phyloP scores from a whole-genome alignment of 2,113 vertebrate species.

The Rhinoptilus africanus region DNA sequence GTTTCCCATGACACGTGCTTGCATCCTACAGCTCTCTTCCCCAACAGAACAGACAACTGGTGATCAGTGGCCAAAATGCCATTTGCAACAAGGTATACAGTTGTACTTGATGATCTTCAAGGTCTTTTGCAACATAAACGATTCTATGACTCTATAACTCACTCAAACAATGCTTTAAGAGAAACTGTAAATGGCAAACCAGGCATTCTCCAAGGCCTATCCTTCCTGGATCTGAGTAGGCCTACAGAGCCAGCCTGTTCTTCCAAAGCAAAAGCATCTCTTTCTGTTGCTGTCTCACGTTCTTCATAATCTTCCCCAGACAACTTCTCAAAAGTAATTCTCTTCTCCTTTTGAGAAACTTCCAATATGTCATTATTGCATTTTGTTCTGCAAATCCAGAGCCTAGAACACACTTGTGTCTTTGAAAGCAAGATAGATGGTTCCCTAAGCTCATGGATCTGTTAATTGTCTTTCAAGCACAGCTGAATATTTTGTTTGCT shows the following conservation, averaged over 20 bases:
- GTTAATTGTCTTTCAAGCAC: not conserved
- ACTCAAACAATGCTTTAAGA: not conserved
- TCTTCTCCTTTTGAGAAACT: not conserved
- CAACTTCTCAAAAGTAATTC: not conserved
- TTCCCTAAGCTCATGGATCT: not conserved
- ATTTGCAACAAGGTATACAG: not conserved
- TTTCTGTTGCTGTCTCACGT: not conserved
- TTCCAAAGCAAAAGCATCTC: not conserved
- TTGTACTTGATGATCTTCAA: not conserved
- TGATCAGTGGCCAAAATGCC: not conserved
- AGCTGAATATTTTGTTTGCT: not conserved
- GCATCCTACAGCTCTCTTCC: not conserved
- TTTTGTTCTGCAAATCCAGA: not conserved
- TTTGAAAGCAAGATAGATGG: not conserved
- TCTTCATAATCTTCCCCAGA: not conserved
- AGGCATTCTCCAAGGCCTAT: not conserved
- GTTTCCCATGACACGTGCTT: not conserved
- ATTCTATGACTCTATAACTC: not conserved
- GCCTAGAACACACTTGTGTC: not conserved
- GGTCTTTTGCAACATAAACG: not conserved
- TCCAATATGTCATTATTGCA: not conserved
- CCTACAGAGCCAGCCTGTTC: not conserved
- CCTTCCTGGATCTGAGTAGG: not conserved
- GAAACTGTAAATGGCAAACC: not conserved
- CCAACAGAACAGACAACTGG: not conserved